phyloP scores from a whole-genome alignment of 2,888 invertebrate species.

The Eilema sororculum region DNA sequence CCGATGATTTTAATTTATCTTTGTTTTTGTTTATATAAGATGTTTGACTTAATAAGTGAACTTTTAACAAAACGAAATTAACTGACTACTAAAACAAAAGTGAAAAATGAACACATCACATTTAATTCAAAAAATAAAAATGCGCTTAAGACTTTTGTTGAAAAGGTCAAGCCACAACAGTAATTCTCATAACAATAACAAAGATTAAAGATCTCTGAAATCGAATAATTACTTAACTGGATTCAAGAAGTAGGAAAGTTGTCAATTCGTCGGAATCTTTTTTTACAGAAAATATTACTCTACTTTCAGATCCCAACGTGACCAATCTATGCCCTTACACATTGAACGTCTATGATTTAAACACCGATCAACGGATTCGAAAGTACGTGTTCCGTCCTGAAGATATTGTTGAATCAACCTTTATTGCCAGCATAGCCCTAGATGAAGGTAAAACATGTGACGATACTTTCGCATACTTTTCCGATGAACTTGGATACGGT shows the following conservation, averaged over 20 bases:
- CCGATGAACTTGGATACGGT: constrained; percentile 94
- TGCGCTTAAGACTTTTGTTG: no score
- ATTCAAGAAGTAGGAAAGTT: no score
- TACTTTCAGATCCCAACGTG: constrained; percentile 76
- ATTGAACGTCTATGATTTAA: constrained; percentile 92
- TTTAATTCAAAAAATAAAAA: no score
- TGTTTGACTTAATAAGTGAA: no score
- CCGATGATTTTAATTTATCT: no score
- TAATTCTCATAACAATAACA: background rate
- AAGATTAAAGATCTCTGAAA: background rate
- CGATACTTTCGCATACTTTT: constrained; percentile 92
- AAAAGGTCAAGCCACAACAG: no score
- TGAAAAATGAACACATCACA: no score
- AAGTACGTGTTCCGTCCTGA: constrained; percentile 90
- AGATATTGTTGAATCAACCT: constrained; percentile 92
- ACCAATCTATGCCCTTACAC: constrained; percentile 93
- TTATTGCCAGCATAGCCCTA: constrained; percentile 95
- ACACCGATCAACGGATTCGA: constrained; percentile 90
- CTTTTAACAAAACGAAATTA: no score
- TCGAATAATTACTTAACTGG: no score
- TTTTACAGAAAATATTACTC: background rate
- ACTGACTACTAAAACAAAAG: no score
- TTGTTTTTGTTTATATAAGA: no score
- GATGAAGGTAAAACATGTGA: constrained; percentile 92
- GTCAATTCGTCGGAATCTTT: no score